Percentiles rank a stretch among this genome's conserved stretches.
Conservation (phyloP, 2,888 invertebrate species). For the Calliscelio sp. region DNA sequence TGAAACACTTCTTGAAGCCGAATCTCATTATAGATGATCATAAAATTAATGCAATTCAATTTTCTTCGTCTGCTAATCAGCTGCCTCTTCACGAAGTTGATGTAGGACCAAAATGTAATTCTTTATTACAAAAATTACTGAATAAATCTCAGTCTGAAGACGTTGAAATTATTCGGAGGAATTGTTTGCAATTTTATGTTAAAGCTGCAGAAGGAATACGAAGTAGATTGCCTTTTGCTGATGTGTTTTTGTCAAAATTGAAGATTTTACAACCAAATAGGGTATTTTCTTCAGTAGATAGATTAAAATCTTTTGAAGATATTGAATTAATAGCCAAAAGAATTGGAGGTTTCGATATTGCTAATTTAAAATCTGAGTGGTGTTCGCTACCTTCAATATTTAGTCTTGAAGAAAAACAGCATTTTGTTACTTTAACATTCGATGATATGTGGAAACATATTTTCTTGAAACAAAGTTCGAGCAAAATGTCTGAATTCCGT, state of each 20-base stretch:
- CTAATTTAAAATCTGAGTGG: slow-evolving; percentile 22
- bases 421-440: no score
- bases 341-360: slow-evolving; percentile 35
- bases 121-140: not conserved
- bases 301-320: not conserved
- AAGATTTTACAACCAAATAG: not conserved
- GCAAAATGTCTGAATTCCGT: no score
- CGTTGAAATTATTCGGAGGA: not conserved
- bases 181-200: slow-evolving; percentile 39
- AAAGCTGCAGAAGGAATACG: slow-evolving; percentile 41
- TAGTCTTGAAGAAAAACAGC: no score
- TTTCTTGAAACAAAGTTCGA: no score
- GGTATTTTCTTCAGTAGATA: not conserved
- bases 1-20: slow-evolving; percentile 64
- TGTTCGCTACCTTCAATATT: no score
- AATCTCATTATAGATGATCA: slow-evolving; percentile 17
- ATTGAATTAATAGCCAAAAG: slow-evolving; percentile 18
- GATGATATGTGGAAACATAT: no score
- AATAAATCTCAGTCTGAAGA: not conserved
- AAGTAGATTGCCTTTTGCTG: slow-evolving; percentile 35
- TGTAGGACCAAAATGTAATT: slow-evolving; percentile 35
- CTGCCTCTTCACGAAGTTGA: slow-evolving; percentile 27
- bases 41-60: not conserved
- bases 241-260: slow-evolving; percentile 20
- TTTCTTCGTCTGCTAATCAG: slow-evolving; percentile 15